These are phyloP conservation scores for Panagrolaimus sp. DNA, from an alignment of 1,140 invertebrate genomes.

Conservation along the genomic window DNA sequence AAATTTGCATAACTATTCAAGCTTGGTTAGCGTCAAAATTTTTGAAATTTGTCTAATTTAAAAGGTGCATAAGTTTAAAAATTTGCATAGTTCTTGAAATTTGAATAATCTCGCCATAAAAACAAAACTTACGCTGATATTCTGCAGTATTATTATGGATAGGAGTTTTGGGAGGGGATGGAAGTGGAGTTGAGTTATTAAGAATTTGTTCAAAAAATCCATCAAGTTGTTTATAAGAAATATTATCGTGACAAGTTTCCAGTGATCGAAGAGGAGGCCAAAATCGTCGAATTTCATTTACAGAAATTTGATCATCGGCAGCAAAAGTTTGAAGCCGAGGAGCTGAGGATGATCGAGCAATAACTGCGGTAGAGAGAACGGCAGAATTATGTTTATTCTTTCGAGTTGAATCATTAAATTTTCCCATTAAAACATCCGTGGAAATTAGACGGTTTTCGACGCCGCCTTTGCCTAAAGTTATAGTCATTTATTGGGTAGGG, in stretches of 20 bases:
- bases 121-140: conserved; percentile 5
- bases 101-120: too few species aligned
- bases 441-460: conserved; percentile 55
- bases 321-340: conserved; percentile 57
- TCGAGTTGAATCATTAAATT: conserved; percentile 36
- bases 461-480: conserved; percentile 35
- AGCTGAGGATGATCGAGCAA: conserved; percentile 54
- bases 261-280: conserved; percentile 57
- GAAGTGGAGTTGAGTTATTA: conserved; percentile 48
- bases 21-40: too few species aligned
- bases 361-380: conserved; percentile 55
- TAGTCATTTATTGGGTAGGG: neutral
- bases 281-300: conserved; percentile 54
- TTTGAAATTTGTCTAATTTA: too few species aligned
- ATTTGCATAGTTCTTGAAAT: too few species aligned
- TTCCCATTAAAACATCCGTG: conserved; percentile 55
- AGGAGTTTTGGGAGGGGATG: conserved; percentile 54
- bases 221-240: conserved; percentile 50
- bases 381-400: conserved; percentile 41
- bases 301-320: conserved; percentile 50
- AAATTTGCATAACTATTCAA: too few species aligned
- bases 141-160: conserved; percentile 17
- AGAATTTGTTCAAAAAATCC: conserved; percentile 49
- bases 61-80: too few species aligned
- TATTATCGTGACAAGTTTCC: conserved; percentile 56